Conservation (phyloP, 2,888 invertebrate species). For the Atrina japonica region DNA sequence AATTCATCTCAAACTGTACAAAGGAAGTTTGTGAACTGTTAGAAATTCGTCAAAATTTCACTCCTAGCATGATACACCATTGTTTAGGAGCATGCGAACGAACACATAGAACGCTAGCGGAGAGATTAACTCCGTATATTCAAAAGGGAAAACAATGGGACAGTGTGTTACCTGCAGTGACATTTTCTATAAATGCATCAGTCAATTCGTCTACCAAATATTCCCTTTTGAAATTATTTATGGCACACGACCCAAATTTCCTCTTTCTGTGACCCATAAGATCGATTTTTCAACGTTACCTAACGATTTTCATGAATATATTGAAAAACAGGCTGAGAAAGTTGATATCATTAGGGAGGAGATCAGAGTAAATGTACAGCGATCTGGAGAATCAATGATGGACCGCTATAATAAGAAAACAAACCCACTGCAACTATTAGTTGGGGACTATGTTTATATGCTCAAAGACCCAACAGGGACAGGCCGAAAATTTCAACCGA, state of each 20-base stretch:
- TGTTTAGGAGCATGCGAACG: slow-evolving; percentile 43
- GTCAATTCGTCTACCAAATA: slow-evolving; percentile 27
- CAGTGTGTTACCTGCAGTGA: slow-evolving; percentile 33
- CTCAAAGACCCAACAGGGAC: slow-evolving; percentile 33
- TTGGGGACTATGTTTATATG: too few relatives aligned
- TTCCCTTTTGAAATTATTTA: slow-evolving; percentile 34
- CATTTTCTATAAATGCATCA: slow-evolving; percentile 40
- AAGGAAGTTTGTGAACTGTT: slow-evolving; percentile 41
- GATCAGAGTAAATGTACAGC: slow-evolving; percentile 18
- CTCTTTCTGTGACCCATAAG: slow-evolving; percentile 1
- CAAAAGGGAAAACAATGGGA: slow-evolving; percentile 30
- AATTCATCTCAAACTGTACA: slow-evolving; percentile 42
- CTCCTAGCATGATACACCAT: slow-evolving; percentile 40
- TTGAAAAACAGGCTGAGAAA: slow-evolving; percentile 10
- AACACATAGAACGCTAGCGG: slow-evolving; percentile 39
- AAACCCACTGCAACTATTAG: slow-evolving; percentile 9
- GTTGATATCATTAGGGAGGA: slow-evolving; percentile 10
- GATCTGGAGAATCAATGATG: slow-evolving; percentile 29
- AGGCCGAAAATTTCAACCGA: slow-evolving; percentile 43
- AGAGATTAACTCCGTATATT: slow-evolving; percentile 40
- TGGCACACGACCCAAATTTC: too few relatives aligned
- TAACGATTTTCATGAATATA: too few relatives aligned
- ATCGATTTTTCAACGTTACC: slow-evolving; percentile 13
- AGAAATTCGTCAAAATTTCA: slow-evolving; percentile 35
- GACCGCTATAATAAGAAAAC: slow-evolving; percentile 17